Conservation (phyloP, 2,797 vertebrate species). For the Pangasius sanitwongsei region DNA sequence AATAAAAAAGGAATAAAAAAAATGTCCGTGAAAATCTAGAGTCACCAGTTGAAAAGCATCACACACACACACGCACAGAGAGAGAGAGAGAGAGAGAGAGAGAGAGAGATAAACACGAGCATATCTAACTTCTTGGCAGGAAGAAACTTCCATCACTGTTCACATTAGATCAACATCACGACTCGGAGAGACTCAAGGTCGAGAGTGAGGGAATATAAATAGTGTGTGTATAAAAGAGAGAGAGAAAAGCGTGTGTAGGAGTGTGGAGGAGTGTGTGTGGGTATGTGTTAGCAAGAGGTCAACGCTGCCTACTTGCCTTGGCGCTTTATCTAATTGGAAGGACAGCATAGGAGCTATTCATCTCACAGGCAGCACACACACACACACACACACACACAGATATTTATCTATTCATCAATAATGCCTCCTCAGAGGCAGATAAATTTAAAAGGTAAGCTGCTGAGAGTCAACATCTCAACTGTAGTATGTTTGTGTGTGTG, state of each 20-base stretch:
- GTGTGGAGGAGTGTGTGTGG: constrained; percentile 25
- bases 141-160: background rate
- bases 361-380: constrained; percentile 8
- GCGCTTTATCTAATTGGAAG: constrained; percentile 45
- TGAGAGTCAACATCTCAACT: constrained; percentile 18
- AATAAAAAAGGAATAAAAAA: background rate
- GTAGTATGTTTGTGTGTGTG: background rate
- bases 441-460: constrained; percentile 27
- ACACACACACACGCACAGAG: background rate
- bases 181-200: constrained; percentile 18
- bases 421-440: background rate
- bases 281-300: constrained; percentile 20
- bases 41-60: background rate
- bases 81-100: background rate
- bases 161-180: background rate
- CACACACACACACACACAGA: constrained; percentile 24
- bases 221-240: background rate
- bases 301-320: constrained; percentile 16
- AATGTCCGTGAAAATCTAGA: background rate
- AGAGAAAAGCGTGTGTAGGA: background rate
- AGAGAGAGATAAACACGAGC: background rate
- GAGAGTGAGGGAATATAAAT: background rate
- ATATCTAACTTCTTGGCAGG: background rate
- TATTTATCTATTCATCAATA: constrained; percentile 28
- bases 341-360: constrained; percentile 1